Percentiles rank a stretch among this genome's conserved stretches.
These are phyloP conservation scores for Holothuria leucospilota DNA, from an alignment of 53 echinoderm and acorn worm species.

Conservation along the genomic window DNA sequence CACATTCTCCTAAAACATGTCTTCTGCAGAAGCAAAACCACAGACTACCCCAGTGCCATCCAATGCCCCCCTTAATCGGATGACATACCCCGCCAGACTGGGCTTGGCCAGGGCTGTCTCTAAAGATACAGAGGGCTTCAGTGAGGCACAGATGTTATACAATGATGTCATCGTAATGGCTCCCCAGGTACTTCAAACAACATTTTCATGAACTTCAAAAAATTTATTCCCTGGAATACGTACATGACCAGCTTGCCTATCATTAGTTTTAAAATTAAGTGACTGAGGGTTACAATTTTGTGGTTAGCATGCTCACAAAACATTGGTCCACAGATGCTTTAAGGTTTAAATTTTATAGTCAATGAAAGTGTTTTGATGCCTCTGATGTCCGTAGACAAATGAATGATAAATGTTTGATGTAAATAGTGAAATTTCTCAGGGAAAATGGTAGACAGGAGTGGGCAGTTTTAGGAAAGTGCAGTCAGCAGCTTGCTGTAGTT, in stretches of 20 bases:
- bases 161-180: conserved; percentile 94
- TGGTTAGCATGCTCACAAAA: no score
- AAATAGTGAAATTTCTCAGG: no score
- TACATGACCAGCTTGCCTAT: no score
- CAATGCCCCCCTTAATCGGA: conserved; percentile 89
- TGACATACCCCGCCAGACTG: conserved; percentile 81
- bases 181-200: conserved; percentile 65
- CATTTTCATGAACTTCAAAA: not conserved
- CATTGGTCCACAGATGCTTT: no score
- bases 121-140: conserved; percentile 74
- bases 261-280: not conserved
- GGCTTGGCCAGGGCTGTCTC: conserved; percentile 89
- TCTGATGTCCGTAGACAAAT: no score
- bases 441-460: no score
- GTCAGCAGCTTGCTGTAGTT: no score
- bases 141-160: conserved; percentile 85
- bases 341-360: no score
- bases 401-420: no score
- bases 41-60: conserved; percentile 69
- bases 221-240: no score
- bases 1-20: not conserved
- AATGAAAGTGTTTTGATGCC: no score
- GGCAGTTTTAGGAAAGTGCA: no score
- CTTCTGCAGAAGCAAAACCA: conserved; percentile 24
- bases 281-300: not conserved